phyloP scores from a whole-genome alignment of 2,113 vertebrate species.

The Emydocephalus ijimae region DNA sequence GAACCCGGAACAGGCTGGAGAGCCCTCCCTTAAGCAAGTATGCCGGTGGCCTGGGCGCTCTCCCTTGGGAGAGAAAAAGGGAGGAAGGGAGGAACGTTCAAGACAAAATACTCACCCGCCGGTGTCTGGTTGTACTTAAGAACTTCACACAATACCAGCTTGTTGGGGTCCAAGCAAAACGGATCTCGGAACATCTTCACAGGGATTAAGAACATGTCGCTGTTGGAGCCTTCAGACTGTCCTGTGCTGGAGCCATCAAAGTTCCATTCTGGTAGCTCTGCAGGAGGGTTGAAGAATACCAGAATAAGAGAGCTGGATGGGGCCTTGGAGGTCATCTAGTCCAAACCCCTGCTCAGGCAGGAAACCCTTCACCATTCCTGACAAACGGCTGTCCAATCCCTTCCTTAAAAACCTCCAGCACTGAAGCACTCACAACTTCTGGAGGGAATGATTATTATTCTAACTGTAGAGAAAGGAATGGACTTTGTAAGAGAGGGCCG shows the following conservation, averaged over 20 bases:
- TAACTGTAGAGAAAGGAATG: neutral
- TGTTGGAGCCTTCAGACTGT: constrained; percentile 78
- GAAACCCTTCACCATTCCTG: neutral
- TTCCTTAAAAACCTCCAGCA: neutral
- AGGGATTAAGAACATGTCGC: constrained; percentile 81
- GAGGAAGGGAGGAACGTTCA: neutral
- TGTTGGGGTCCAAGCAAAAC: constrained; percentile 71
- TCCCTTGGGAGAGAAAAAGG: neutral
- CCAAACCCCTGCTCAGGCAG: neutral
- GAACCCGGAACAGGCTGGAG: neutral
- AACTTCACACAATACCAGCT: constrained; percentile 79
- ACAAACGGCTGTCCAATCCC: neutral
- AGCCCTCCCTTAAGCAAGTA: neutral
- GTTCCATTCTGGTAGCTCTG: constrained; percentile 81
- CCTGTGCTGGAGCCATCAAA: constrained; percentile 74
- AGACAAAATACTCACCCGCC: constrained; percentile 62
- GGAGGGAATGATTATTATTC: too few species aligned
- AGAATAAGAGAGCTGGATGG: too few species aligned
- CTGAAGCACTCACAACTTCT: too few species aligned
- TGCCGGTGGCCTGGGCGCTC: too few species aligned
- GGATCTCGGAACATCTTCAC: constrained; percentile 79
- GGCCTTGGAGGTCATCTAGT: neutral
- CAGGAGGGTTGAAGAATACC: neutral
- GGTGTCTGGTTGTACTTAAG: constrained; percentile 74
- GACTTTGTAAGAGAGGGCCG: neutral